A percentile compares a stretch with the other conserved stretches of the same genome.
These are phyloP conservation scores for Polydrusus pterygomalis DNA, from an alignment of 2,888 invertebrate species.

Conservation along the genomic window DNA sequence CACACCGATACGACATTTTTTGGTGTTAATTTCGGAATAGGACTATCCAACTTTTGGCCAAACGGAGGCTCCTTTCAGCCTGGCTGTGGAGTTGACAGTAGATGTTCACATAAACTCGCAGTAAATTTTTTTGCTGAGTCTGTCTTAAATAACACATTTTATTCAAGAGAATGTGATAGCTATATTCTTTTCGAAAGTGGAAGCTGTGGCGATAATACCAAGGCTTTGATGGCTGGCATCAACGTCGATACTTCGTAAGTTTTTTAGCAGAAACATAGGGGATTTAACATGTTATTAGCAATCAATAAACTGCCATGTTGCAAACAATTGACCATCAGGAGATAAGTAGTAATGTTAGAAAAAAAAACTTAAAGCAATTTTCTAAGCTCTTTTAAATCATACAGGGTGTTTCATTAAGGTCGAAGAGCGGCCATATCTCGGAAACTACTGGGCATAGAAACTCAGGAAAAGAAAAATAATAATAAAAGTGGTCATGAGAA, in stretches of 20 bases:
- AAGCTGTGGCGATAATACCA: slow-evolving; percentile 39
- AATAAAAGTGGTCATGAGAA: too few species aligned
- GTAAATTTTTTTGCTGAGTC: slow-evolving; percentile 71
- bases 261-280: background rate
- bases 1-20: background rate
- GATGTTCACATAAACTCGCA: slow-evolving; percentile 71
- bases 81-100: slow-evolving; percentile 58
- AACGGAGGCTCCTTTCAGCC: background rate
- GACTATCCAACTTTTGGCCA: background rate
- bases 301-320: too few species aligned
- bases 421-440: too few species aligned
- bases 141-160: slow-evolving; percentile 59
- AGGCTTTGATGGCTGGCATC: slow-evolving; percentile 54
- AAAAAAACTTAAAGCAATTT: too few species aligned
- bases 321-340: too few species aligned
- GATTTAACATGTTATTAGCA: too few species aligned
- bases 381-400: too few species aligned
- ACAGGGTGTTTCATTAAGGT: too few species aligned
- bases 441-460: too few species aligned
- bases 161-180: slow-evolving; percentile 41
- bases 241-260: slow-evolving; percentile 46
- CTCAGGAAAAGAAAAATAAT: too few species aligned
- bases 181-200: slow-evolving; percentile 37
- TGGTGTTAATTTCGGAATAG: background rate
- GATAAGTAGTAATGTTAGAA: too few species aligned